Percentiles rank a stretch among this genome's conserved stretches.
phyloP scores from a whole-genome alignment of 2,797 vertebrate species.

The Monodelphis domestica region DNA sequence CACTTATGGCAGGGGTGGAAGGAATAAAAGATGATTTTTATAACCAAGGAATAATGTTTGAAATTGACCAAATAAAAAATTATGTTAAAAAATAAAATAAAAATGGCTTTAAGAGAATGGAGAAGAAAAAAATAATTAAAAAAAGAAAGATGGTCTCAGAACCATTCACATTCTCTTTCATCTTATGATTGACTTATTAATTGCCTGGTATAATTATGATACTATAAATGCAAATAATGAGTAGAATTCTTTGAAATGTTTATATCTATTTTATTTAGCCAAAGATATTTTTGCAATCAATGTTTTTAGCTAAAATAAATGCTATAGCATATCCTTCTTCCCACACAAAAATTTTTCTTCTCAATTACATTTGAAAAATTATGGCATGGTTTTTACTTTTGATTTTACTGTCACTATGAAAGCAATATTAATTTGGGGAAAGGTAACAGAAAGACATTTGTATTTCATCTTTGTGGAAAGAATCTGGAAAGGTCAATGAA shows the following conservation, averaged over 20 bases:
- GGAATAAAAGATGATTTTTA: no score
- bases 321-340: conserved; percentile 51
- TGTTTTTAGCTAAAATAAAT: conserved; percentile 42
- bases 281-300: conserved; percentile 61
- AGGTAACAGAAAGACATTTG: neutral
- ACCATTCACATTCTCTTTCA: neutral
- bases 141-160: conserved; percentile 2
- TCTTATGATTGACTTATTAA: conserved; percentile 37
- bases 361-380: conserved; percentile 50
- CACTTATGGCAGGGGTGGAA: no score
- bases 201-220: neutral
- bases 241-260: neutral
- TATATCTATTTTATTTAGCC: conserved; percentile 33
- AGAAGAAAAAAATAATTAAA: no score
- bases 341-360: conserved; percentile 53
- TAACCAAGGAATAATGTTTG: no score
- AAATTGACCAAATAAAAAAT: no score
- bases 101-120: no score
- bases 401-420: conserved; percentile 64
- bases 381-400: conserved; percentile 62
- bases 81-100: no score
- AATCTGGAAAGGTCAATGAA: neutral
- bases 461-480: neutral
- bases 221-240: neutral
- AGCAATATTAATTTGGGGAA: neutral